Evolutionary conservation across 2,888 invertebrate species (phyloP).

Genomic region (Mantis religiosa): DNA sequence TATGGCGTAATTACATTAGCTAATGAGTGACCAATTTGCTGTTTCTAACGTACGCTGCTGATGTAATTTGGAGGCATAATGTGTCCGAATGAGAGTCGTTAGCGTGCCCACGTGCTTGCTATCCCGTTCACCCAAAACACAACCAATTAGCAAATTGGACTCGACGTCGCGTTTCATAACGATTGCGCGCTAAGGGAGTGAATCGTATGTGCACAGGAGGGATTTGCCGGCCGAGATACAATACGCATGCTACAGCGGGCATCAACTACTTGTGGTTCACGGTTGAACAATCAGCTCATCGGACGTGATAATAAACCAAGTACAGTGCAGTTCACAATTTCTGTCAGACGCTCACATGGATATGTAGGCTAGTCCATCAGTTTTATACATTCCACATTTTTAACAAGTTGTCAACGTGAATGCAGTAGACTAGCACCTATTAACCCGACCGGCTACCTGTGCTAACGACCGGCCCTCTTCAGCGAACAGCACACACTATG

Average conservation of each 20-base stretch:
- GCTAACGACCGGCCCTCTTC: too few relatives aligned
- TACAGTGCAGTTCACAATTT: neutral
- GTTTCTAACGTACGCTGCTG: neutral
- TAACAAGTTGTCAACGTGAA: too few relatives aligned
- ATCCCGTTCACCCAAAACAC: neutral
- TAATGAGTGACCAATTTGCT: neutral
- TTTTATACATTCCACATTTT: too few relatives aligned
- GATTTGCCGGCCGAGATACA: neutral
- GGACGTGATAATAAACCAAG: neutral
- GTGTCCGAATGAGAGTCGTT: neutral
- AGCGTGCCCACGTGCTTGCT: neutral
- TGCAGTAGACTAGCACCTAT: too few relatives aligned
- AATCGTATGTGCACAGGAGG: too few relatives aligned
- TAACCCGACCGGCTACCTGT: too few relatives aligned
- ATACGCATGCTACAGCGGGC: neutral
- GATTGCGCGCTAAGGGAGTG: neutral
- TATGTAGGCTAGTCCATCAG: too few relatives aligned
- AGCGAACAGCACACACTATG: too few relatives aligned
- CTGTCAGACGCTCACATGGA: too few relatives aligned
- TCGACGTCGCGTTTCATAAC: neutral
- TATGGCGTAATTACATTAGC: neutral
- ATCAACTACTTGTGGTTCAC: neutral
- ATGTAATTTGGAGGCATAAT: neutral
- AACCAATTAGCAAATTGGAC: neutral
- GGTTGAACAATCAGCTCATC: neutral